Percentiles rank a stretch among this genome's conserved stretches.
Conservation (phyloP, 2,113 vertebrate species). For the Semnornis frantzii region DNA sequence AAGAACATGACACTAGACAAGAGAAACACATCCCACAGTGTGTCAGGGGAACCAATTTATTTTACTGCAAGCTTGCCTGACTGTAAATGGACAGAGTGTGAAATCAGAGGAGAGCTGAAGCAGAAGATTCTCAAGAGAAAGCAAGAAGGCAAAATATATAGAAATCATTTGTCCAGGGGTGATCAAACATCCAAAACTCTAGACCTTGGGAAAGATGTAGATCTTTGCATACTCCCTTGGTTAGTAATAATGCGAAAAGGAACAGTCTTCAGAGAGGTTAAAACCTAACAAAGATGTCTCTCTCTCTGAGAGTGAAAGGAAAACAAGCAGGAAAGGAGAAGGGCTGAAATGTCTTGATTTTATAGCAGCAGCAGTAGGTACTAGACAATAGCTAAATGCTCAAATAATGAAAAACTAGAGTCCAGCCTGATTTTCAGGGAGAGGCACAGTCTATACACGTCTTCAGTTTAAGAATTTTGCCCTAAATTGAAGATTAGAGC, state of each 20-base stretch:
- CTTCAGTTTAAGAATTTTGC: background rate
- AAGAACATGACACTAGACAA: conserved; percentile 29
- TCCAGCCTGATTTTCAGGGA: background rate
- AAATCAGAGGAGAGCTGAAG: conserved; percentile 68
- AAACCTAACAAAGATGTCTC: background rate
- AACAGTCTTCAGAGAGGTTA: background rate
- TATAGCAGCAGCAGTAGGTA: conserved; percentile 39
- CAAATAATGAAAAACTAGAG: background rate
- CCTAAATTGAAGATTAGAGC: background rate
- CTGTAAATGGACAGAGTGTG: conserved; percentile 60
- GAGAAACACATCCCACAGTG: conserved; percentile 20
- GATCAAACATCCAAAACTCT: background rate
- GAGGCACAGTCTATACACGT: rapidly evolving
- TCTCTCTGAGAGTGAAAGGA: background rate
- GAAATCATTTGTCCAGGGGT: background rate
- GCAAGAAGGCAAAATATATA: background rate
- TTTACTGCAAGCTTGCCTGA: conserved; percentile 26
- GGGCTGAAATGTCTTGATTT: background rate
- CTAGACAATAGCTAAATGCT: conserved; percentile 4
- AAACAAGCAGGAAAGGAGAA: background rate
- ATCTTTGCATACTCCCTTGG: background rate
- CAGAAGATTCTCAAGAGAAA: background rate
- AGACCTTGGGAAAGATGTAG: background rate
- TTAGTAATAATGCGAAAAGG: background rate
- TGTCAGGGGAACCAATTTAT: background rate